Evolutionary conservation across 2,888 invertebrate genomes (phyloP), one percentile per base, ranked within the genome.

Genomic region (Coenonympha arcania): DNA sequence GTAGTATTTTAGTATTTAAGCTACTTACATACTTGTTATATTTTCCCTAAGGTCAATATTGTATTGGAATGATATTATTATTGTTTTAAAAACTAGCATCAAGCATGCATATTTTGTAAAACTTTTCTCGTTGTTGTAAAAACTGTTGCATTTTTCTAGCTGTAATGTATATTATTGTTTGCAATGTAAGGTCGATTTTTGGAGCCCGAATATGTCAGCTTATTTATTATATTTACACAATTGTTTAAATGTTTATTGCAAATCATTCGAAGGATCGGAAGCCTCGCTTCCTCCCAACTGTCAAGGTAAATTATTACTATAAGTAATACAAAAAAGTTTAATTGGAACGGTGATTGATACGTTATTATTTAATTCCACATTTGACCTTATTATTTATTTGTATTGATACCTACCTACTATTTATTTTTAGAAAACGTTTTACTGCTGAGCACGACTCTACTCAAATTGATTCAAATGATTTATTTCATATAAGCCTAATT

Each of bases 241-340:
- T 48, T n/a, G 40, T 49, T 47, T 55, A 41, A 50, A 48, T 60
- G 45, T 68, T 71, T 66, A 69, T 69, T 68, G 80, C 80, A 59
- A 58, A 55, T 69, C 59, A 36, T 24, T 19, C 45, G 5, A 71
- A 76, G 75, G 73, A 77, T 71, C 60, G 68, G 70, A 61, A 71
- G 77, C 51, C 48, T 69, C 50, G 62, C 68, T 60, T 70, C 75
- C 46, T 68, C 72, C 46, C 77, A 76, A 65, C 75, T 72, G 31
- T 64, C 73, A 9, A 69, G 81, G 81, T 81, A 81, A 68, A 55
- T 9, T 62, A 56, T 20, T 40, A 41, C n/a, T n/a, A n/a, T n/a
- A n/a, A n/a, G n/a, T n/a, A n/a, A n/a, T n/a, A n/a, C n/a, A n/a
- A n/a, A n/a, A n/a, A n/a, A n/a, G n/a, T n/a, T n/a, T n/a, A n/a